phyloP scores from a whole-genome alignment of 2,888 invertebrate species.

The Ditula angustiorana region DNA sequence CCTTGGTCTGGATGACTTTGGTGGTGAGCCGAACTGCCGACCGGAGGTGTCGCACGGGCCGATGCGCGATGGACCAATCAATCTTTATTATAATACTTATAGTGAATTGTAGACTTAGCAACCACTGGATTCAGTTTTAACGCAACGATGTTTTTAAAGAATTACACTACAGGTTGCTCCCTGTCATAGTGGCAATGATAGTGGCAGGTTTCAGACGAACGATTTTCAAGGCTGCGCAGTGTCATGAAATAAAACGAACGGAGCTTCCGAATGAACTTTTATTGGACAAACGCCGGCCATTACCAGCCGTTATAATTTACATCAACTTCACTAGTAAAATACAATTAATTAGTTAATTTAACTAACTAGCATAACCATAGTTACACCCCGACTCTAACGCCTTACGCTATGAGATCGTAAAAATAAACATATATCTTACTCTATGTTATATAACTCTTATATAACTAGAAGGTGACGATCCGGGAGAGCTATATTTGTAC shows the following conservation, averaged over 20 bases:
- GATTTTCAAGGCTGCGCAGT: not conserved
- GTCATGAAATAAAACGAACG: constrained; percentile 55
- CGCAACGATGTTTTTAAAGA: no score
- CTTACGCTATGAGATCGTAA: constrained; percentile 49
- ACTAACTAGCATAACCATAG: constrained; percentile 58
- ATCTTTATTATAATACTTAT: no score
- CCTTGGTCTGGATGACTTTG: no score
- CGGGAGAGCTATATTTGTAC: constrained; percentile 71
- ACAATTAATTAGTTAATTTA: constrained; percentile 63
- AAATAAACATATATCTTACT: constrained; percentile 59
- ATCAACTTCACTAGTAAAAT: constrained; percentile 76
- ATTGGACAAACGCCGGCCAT: constrained; percentile 76
- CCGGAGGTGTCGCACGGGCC: no score
- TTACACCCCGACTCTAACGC: constrained; percentile 42
- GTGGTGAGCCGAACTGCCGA: no score
- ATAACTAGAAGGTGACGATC: constrained; percentile 77
- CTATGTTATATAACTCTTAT: constrained; percentile 53
- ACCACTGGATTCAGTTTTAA: no score
- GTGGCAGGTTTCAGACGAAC: no score
- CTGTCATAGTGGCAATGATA: no score
- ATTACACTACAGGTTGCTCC: no score
- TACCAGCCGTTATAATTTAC: constrained; percentile 68
- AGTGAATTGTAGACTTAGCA: no score
- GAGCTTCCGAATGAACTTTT: constrained; percentile 81
- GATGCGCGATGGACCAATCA: no score